phyloP scores from a whole-genome alignment of 2,888 invertebrate species.

The Tachina grossa region DNA sequence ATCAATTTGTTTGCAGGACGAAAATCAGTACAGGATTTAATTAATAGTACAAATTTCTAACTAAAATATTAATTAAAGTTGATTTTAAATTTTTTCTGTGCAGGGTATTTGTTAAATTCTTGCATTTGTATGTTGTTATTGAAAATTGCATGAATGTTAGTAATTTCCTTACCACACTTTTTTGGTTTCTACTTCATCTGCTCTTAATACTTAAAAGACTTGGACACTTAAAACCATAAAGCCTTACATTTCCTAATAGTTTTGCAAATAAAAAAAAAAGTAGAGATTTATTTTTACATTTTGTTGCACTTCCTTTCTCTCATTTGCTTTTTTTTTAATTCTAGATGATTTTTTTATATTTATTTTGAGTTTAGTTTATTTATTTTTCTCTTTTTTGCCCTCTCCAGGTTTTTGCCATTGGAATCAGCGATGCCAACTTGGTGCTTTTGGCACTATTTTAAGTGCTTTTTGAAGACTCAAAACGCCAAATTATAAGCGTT shows the following conservation, averaged over 20 bases:
- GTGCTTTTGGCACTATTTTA: too few relatives aligned
- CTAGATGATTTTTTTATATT: not conserved
- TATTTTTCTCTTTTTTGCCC: not conserved
- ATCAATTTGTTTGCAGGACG: too few relatives aligned
- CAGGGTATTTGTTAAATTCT: too few relatives aligned
- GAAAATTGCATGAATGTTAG: not conserved
- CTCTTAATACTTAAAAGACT: constrained; percentile 49
- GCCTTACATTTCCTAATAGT: constrained; percentile 60
- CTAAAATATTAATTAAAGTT: too few relatives aligned
- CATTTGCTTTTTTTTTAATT: not conserved
- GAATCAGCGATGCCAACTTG: too few relatives aligned
- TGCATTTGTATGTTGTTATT: not conserved
- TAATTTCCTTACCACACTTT: constrained; percentile 28
- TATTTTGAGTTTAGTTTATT: constrained; percentile 9
- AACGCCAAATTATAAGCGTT: too few relatives aligned
- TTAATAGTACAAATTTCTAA: too few relatives aligned
- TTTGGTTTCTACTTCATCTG: constrained; percentile 56
- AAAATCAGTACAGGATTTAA: too few relatives aligned
- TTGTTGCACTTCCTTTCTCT: constrained; percentile 19
- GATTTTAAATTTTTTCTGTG: too few relatives aligned
- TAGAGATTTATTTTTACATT: constrained; percentile 18
- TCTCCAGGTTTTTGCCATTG: not conserved
- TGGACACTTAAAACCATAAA: constrained; percentile 65
- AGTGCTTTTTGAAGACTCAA: too few relatives aligned
- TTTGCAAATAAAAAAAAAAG: not conserved